Conservation (phyloP, 2,888 invertebrate species). For the Mesochorus sp. region DNA sequence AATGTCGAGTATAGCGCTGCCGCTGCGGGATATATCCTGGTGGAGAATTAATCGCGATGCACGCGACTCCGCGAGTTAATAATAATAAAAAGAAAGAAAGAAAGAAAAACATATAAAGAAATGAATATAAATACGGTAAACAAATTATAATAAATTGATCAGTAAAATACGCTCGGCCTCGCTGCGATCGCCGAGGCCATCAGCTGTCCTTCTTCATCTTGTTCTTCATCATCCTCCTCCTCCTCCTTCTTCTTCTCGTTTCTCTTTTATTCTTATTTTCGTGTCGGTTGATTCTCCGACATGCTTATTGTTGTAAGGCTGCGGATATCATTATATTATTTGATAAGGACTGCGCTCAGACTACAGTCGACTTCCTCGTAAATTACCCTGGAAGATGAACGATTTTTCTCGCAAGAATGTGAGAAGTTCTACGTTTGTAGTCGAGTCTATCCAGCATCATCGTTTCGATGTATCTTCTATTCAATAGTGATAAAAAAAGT, state of each 20-base stretch:
- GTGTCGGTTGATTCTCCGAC: too few species aligned
- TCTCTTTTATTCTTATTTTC: too few species aligned
- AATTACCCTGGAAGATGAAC: too few species aligned
- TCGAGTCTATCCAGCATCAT: too few species aligned
- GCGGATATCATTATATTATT: constrained; percentile 36
- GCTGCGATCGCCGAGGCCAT: constrained; percentile 39
- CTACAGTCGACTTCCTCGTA: neutral
- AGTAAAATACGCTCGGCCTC: constrained; percentile 34
- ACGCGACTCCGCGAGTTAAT: constrained; percentile 23
- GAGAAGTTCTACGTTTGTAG: neutral
- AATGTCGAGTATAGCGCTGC: constrained; percentile 31
- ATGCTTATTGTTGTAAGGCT: neutral
- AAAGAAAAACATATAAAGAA: too few species aligned
- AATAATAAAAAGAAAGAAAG: neutral
- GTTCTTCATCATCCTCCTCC: neutral
- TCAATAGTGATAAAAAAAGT: neutral
- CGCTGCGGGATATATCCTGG: constrained; percentile 10
- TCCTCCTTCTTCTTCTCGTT: neutral
- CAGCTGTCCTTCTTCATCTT: neutral
- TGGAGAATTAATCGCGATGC: constrained; percentile 44
- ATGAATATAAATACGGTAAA: too few species aligned
- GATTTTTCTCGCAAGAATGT: too few species aligned
- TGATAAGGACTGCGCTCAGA: constrained; percentile 5
- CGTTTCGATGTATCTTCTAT: too few species aligned
- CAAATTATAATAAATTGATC: constrained; percentile 48